Evolutionary conservation across 2,888 invertebrate species (phyloP), one percentile per base, ranked within the genome.

Genomic region (Agonopterix arenella): DNA sequence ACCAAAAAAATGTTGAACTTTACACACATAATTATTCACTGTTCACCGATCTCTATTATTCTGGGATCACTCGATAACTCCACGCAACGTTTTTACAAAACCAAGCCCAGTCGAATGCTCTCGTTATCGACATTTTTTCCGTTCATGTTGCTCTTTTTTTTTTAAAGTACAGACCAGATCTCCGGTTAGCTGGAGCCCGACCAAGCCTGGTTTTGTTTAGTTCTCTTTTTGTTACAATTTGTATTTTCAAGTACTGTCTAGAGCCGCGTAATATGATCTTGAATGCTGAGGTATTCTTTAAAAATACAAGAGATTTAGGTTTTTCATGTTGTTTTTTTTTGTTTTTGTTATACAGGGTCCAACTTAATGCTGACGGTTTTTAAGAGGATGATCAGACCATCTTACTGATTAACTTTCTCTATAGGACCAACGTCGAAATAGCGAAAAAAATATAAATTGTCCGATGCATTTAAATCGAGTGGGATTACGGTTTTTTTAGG

Each of bases 91-190:
- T 62, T 62, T 55, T 52, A 56, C 51, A 53, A 53, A 60, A 53
- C 53, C 44, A 54, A 59, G 57, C 60, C 36, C 55, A 44, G 53
- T 47, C 50, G 55, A 55, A 57, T 54, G 54, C 54, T 57, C 61
- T 68, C 58, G 66, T 64, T 67, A 68, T 58, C 60, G 56, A 50
- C 56, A 58, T 51, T 52, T 50, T 55, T 54, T 60, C 5, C 28
- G 28, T 28, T 7, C 1, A 28, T 61, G 58, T 57, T 52, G 52
- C 42, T 18, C 40, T 46, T 46, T 52, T 42, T n/a, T n/a, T 55
- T 57, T 59, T 59, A 55, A 60, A 53, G 44, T 53, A 57, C 49
- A 56, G 56, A 49, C 59, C 53, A 54, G 54, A 53, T 57, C 58
- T 47, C 55, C 59, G 69, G 62, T 56, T 59, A 52, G 58, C 59